Base-by-base conservation (phyloP, 2,888 invertebrate genomes). In the Dryobotodes eremita region DNA sequence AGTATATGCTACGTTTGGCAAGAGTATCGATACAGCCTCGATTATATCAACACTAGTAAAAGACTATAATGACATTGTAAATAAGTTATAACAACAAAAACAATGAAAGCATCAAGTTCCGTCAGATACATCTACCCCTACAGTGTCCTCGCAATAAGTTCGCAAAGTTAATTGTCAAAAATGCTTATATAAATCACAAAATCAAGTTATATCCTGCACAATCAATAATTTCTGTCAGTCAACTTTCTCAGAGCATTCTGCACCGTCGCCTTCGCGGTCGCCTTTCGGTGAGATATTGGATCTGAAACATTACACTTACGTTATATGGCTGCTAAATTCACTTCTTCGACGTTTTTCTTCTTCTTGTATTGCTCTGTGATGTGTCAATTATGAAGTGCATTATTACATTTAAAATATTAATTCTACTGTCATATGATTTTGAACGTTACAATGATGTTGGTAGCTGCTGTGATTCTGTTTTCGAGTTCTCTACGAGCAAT, bases 211-310 rank as follows among this genome's bases (percentile, higher is more conserved):
- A 90, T 92, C 90, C 90, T 89, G 89, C 85, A 86, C 87, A 88
- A 88, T 94, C 91, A 96, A 92, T 94, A 96, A 92, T 96, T 96
- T 90, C 94, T 95, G 92, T 97, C 97, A 97, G 97, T 96, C 95
- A 96, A 93, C 93, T 96, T 97, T 96, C 94, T 94, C 94, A 97
- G 96, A 92, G 97, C 97, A 94, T 96, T 97, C 96, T 97, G 97
- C 91, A 97, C 97, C 90, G 96, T 97, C 95, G 96, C 96, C 92
- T 96, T 97, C 95, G 96, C 96, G 92, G 96, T 97, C 95, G 97
- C 97, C 94, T 96, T 97, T 95, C 96, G 96, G 89, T 96, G 96
- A 87, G 96, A 95, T 93, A 96, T 93, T 93, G 97, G 96, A 96
- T 96, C 97, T 97, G 96, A 92, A 97, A 96, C 86, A 91, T 86